These are phyloP conservation scores for Drosophila quinaria DNA, from an alignment of 2,888 invertebrate species.

Conservation along the genomic window DNA sequence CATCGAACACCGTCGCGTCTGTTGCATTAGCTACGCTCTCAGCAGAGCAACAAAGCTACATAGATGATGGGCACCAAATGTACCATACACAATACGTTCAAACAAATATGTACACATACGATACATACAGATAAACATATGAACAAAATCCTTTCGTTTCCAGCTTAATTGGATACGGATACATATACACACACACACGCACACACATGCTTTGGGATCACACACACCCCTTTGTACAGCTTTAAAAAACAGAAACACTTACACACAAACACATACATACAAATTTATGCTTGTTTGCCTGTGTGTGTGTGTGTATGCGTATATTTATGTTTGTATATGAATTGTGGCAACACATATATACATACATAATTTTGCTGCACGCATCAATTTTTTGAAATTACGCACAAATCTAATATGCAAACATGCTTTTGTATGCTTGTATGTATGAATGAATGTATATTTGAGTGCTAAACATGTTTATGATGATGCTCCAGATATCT, in stretches of 20 bases:
- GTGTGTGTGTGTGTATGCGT: conserved; percentile 20
- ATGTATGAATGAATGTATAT: conserved; percentile 2
- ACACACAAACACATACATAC: conserved; percentile 10
- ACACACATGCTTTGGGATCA: conserved; percentile 18
- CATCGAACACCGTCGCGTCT: conserved; percentile 28
- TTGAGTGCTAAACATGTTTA: conserved; percentile 20
- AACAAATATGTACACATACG: conserved; percentile 10
- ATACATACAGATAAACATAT: conserved; percentile 16
- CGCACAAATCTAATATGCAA: conserved; percentile 28
- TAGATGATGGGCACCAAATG: conserved; percentile 19
- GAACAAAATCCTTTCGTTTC: conserved; percentile 39
- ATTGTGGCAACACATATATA: conserved; percentile 24
- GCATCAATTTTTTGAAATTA: conserved; percentile 16
- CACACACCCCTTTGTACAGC: conserved; percentile 32
- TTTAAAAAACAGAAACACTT: conserved; percentile 30
- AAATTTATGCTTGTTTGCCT: conserved; percentile 7
- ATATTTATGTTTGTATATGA: conserved; percentile 23
- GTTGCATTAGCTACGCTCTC: conserved; percentile 21
- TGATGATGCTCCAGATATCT: conserved; percentile 22
- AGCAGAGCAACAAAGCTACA: conserved; percentile 22
- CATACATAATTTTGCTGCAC: conserved; percentile 13
- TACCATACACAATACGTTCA: conserved; percentile 21
- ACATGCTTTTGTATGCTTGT: conserved; percentile 23
- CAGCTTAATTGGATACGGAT: conserved; percentile 30
- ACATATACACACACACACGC: conserved; percentile 6